Percentiles rank a stretch among this genome's conserved stretches.
phyloP scores from a whole-genome alignment of 2,888 invertebrate genomes.

The Andricus curvator region DNA sequence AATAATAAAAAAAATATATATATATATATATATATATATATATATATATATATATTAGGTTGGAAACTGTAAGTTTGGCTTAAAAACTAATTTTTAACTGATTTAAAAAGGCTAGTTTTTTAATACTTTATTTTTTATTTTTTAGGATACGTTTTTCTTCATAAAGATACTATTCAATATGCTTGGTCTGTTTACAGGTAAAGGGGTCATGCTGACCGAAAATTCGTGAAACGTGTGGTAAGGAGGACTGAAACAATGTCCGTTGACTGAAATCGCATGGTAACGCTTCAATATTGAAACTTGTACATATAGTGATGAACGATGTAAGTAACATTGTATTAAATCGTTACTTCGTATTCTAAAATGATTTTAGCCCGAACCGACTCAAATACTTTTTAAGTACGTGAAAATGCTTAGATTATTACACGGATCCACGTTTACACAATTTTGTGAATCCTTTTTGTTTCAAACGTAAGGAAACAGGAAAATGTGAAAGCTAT shows the following conservation, averaged over 20 bases:
- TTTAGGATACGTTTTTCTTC: no score
- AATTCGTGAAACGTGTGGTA: constrained; percentile 31
- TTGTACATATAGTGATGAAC: constrained; percentile 16
- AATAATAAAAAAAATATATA: no score
- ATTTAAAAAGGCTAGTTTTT: no score
- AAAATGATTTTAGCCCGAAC: background rate
- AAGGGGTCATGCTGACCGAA: constrained; percentile 15
- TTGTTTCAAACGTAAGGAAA: background rate
- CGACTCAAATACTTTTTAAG: constrained; percentile 7
- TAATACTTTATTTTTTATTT: no score
- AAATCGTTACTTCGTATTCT: constrained; percentile 5
- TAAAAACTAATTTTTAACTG: no score
- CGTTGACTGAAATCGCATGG: constrained; percentile 12
- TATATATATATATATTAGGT: no score
- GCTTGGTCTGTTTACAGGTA: background rate
- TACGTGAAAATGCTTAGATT: background rate
- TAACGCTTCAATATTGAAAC: background rate
- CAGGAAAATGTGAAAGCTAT: background rate
- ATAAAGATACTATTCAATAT: no score
- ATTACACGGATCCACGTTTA: background rate
- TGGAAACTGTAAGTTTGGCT: no score
- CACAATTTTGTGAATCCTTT: background rate
- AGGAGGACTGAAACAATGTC: background rate
- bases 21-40: no score
- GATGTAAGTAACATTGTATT: constrained; percentile 4